phyloP scores from a whole-genome alignment of 2,113 vertebrate genomes.

The Mastomys coucha region DNA sequence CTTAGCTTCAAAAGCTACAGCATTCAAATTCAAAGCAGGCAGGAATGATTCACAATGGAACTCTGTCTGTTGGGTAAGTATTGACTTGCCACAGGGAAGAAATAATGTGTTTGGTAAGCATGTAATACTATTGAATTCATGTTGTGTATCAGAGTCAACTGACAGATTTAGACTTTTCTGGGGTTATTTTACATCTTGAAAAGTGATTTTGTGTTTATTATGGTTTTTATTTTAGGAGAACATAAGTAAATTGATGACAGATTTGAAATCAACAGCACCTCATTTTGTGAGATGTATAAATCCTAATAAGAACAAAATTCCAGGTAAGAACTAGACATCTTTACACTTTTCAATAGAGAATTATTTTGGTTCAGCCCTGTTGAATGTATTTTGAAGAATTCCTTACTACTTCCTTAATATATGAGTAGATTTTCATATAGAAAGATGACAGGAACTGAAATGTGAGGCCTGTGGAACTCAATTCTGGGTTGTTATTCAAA shows the following conservation, averaged over 20 bases:
- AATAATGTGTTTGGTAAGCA: slow-evolving; percentile 55
- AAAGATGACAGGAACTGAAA: slow-evolving; percentile 58
- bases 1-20: slow-evolving; percentile 9
- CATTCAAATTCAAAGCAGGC: slow-evolving; percentile 55
- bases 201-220: slow-evolving; percentile 62
- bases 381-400: slow-evolving; percentile 28
- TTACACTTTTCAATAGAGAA: neutral
- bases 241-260: slow-evolving; percentile 73
- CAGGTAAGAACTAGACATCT: slow-evolving; percentile 59
- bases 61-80: slow-evolving; percentile 36
- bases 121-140: slow-evolving; percentile 47
- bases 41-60: slow-evolving; percentile 42
- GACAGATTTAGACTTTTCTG: slow-evolving; percentile 46
- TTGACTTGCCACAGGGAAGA: slow-evolving; percentile 40
- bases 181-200: slow-evolving; percentile 38
- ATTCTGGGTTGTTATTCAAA: neutral
- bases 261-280: slow-evolving; percentile 67
- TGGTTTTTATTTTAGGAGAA: slow-evolving; percentile 66
- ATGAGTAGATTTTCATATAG: neutral
- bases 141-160: neutral
- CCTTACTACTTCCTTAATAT: slow-evolving; percentile 10
- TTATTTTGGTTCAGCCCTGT: slow-evolving; percentile 39
- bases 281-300: slow-evolving; percentile 75
- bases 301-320: slow-evolving; percentile 47
- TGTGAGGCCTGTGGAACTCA: slow-evolving; percentile 46